phyloP scores from a whole-genome alignment of 2,888 invertebrate genomes.

The Automeris io region DNA sequence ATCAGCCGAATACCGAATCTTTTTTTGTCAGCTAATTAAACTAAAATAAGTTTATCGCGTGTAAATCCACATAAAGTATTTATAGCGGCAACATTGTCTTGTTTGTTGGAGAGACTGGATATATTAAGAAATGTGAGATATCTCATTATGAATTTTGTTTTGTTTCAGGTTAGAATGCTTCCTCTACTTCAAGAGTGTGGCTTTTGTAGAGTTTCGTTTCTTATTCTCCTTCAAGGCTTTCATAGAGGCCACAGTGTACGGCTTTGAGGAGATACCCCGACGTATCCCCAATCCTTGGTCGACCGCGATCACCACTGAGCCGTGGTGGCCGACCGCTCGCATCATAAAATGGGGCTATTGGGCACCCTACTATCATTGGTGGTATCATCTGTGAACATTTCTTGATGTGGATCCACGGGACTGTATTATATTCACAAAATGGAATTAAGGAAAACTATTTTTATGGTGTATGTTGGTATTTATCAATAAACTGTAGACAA shows the following conservation, averaged over 20 bases:
- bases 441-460: too few species aligned
- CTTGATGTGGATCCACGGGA: too few species aligned
- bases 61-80: too few species aligned
- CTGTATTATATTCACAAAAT: too few species aligned
- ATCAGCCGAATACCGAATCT: too few species aligned
- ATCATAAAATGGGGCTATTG: slow-evolving; percentile 13
- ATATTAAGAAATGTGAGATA: background rate
- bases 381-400: slow-evolving; percentile 6
- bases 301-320: slow-evolving; percentile 23
- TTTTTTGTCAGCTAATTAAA: too few species aligned
- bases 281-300: slow-evolving; percentile 29
- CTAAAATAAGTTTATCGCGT: too few species aligned
- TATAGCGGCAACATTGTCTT: too few species aligned
- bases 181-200: slow-evolving; percentile 42
- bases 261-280: slow-evolving; percentile 17
- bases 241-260: slow-evolving; percentile 37
- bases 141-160: background rate
- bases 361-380: slow-evolving; percentile 18
- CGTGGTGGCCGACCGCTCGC: slow-evolving; percentile 26
- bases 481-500: too few species aligned
- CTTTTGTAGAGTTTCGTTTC: slow-evolving; percentile 45
- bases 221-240: slow-evolving; percentile 40
- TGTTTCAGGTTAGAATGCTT: slow-evolving; percentile 41
- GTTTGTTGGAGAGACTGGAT: too few species aligned
- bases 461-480: too few species aligned